phyloP scores from a whole-genome alignment of 64 coral and sea anemone species.

The Catalaphyllia jardinei region DNA sequence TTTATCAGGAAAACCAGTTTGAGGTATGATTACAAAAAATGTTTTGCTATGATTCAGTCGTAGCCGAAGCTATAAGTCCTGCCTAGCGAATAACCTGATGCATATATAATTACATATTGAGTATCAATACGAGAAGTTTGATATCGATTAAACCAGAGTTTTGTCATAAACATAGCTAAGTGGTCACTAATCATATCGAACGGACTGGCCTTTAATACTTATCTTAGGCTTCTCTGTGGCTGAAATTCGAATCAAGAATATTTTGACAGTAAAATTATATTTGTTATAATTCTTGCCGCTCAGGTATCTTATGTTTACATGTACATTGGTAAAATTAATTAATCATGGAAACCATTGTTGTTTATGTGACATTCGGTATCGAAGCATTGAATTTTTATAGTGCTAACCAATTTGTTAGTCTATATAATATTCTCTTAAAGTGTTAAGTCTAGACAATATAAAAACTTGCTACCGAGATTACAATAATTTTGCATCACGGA shows the following conservation, averaged over 20 bases:
- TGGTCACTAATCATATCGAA: conserved; percentile 13
- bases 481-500: not conserved
- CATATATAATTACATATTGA: not conserved
- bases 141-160: conserved; percentile 14
- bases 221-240: not conserved
- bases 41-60: no score
- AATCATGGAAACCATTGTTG: no score
- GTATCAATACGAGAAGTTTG: not conserved
- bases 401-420: no score
- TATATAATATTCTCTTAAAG: no score
- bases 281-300: no score
- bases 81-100: not conserved
- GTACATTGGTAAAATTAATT: no score
- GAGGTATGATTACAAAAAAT: not conserved
- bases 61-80: not conserved
- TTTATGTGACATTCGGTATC: no score
- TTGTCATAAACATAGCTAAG: not conserved
- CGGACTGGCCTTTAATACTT: not conserved
- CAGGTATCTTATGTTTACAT: no score
- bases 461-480: not conserved
- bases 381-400: no score
- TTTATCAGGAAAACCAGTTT: not conserved
- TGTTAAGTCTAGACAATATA: no score
- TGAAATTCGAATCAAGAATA: not conserved
- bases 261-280: not conserved